Evolutionary conservation across 1,140 invertebrate genomes (phyloP), one percentile per base, ranked within the genome.

Genomic region (Tetranychus urticae): DNA sequence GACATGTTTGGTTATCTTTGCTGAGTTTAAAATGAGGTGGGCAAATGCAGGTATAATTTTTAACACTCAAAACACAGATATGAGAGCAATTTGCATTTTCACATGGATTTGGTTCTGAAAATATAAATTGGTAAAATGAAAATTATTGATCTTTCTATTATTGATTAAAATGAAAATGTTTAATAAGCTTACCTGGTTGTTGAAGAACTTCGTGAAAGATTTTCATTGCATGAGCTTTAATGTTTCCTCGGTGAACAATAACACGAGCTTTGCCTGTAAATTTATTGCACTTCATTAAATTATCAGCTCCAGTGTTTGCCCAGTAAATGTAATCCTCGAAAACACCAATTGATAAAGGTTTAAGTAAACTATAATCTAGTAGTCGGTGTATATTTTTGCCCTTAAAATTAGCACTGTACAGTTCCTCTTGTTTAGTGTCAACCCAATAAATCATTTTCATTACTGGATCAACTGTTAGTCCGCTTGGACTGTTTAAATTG

Each of bases 321-420:
- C 88, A 93, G 68, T 82, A 93, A 1, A 94, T 68, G 13, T 73
- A 77, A 71, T 91, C 81, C 71, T 91, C 88, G 70, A 91, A 93
- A 4, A 94, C 79, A 0, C 81, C 78, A 55, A 96, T 74, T 0
- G 84, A 80, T 69, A 84, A 88, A n/a, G 61, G 61, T 35, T 58
- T 62, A 31, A 46, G 42, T 1, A 57, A 36, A 47, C 8, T 31
- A 37, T 64, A 59, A 10, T 46, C 33, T 3, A 58, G 58, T 5
- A 60, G 34, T n/a, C 64, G 57, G 46, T 65, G 66, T 62, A 73
- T 64, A 3, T 70, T 70, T 35, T 66, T 68, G 23, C 77, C 77
- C 66, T 78, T 74, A 58, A 78, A 76, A 60, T 75, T 73, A 45
- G 74, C 73, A 65, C 71, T 76, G 55, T 77, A 76, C 42, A 79